Evolutionary conservation across 2,888 invertebrate genomes (phyloP), one percentile per base, ranked within the genome.

Genomic region (Hydropsyche betteni): DNA sequence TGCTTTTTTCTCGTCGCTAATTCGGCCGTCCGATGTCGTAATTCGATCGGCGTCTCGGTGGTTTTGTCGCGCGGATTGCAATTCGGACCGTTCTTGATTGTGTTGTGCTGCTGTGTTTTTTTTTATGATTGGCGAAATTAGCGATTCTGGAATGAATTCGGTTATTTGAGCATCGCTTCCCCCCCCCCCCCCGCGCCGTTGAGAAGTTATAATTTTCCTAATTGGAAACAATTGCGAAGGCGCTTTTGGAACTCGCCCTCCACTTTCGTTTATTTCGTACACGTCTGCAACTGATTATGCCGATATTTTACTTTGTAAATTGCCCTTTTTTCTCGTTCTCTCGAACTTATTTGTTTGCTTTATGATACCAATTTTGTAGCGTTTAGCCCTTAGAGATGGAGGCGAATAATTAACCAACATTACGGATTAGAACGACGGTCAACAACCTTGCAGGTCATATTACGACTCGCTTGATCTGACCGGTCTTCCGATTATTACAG

Each of bases 401-500:
- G 34, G 24, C 36, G 64, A 64, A 64, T 64, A 8, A 64, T 64
- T 58, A 64, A 36, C 64, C 64, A n/a, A 64, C 34, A 36, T 64
- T 64, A 34, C 34, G 36, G 64, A 64, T 64, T 64, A 64, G 64
- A 34, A 64, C 64, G 64, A 64, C 64, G 64, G 64, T 64, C 64
- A 64, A 64, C 36, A 64, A 64, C 64, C 64, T 64, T n/a, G 12
- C 64, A 34, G 64, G 64, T 64, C 64, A 64, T 64, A 64, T 64
- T 64, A 64, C 64, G 64, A 64, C 36, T 64, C 64, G 34, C 36
- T 64, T 36, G 64, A 64, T 36, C 64, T 64, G 64, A 64, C 64
- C 64, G 64, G 64, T 64, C 64, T 64, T 64, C 36, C 64, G 64
- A 64, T 64, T 36, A 64, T 64, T 64, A 36, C 64, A 34, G 64